Evolutionary conservation across 2,113 vertebrate species (phyloP).

Genomic region (Eulemur macaco): DNA sequence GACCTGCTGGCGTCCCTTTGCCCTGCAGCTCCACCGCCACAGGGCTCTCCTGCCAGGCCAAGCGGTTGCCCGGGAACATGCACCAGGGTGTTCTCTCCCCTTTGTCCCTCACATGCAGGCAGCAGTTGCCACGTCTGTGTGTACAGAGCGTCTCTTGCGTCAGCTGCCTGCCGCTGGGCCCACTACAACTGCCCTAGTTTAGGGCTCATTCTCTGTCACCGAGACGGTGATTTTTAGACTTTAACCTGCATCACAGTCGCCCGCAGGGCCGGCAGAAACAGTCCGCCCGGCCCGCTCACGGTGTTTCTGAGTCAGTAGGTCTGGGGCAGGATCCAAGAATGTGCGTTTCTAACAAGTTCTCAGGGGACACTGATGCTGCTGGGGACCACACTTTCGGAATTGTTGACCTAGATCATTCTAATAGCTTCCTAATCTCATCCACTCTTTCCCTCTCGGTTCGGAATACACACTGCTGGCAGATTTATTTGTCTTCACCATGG

Average conservation of each 20-base stretch:
- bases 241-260: not conserved
- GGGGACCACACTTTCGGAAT: not conserved
- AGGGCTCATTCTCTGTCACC: not conserved
- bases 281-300: not conserved
- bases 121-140: not conserved
- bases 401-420: not conserved
- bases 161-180: not conserved
- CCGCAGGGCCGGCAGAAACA: not conserved
- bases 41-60: not conserved
- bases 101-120: not conserved
- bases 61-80: not conserved
- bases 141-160: not conserved
- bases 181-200: not conserved
- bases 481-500: not conserved
- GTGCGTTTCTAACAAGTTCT: not conserved
- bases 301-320: not conserved
- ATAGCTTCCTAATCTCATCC: not conserved
- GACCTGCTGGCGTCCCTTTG: not conserved
- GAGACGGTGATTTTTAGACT: not conserved
- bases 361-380: not conserved
- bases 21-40: not conserved
- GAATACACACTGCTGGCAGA: not conserved
- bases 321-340: not conserved
- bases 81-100: not conserved
- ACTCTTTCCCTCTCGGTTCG: fast-evolving